Base-by-base conservation (phyloP, 2,113 vertebrate species). In the Cyrtonyx montezumae region DNA sequence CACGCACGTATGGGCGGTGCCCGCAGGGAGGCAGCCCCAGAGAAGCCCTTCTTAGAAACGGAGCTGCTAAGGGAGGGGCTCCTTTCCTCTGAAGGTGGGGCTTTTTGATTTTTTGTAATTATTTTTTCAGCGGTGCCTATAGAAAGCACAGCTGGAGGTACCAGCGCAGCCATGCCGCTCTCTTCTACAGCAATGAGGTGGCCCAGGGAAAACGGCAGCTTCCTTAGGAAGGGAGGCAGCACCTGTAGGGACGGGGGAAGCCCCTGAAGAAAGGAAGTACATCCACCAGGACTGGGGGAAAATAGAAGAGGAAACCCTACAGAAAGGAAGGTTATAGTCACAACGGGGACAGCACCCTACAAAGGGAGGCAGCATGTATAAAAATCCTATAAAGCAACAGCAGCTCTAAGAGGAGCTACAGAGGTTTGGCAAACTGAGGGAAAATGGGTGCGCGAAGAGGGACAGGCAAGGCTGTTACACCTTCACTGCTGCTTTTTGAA, bases 401-500 rank as follows among this genome's bases (percentile, higher is more conserved):
- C 42, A 40, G 11, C 28, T n/a, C 28, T 21, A 42, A 55, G 36
- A 55, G 34, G 10, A 53, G 28, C 37, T 37, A 14, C 6, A 21
- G 36, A n/a, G 32, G 18, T 9, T 32, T 21, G 14, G 71, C 42
- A 17, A 26, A 14, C 23, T 20, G 22, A 16, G n/a, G 12, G 14
- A 25, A 45, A n/a, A 6, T 22, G 40, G 42, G 13, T 28, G 32
- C 8, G 70, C 10, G 53, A 11, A 34, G 10, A 75, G 42, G 30
- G 32, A 26, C 18, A 26, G 61, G 42, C 20, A n/a, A 16, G 46
- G 43, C n/a, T 11, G 45, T 67, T 67, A 45, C 9, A 5, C 43
- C 43, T 21, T 45, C 3, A 2, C 46, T 90, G 70, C 28, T 87
- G 84, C 94, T 93, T 93, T 88, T 84, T 79, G 58, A 79, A 81